Conservation (phyloP, 1,140 invertebrate genomes). For the Limonius californicus region DNA sequence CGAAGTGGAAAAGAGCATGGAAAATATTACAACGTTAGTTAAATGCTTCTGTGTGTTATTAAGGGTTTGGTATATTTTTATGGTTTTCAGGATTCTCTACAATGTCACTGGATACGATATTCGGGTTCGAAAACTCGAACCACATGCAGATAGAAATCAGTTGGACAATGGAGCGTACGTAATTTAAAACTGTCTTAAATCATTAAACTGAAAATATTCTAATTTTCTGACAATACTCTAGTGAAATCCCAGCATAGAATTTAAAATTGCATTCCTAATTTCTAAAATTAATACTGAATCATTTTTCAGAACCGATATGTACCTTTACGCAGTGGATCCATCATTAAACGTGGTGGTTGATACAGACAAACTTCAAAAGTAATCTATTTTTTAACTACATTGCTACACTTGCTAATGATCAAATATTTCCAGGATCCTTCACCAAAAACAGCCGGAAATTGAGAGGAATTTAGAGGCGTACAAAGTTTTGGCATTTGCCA, state of each 20-base stretch:
- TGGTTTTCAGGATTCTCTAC: slow-evolving; percentile 54
- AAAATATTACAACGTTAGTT: slow-evolving; percentile 63
- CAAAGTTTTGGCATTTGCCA: slow-evolving; percentile 55
- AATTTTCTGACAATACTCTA: too few relatives aligned
- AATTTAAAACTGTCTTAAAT: too few relatives aligned
- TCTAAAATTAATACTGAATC: not conserved
- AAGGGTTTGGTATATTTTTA: slow-evolving; percentile 10
- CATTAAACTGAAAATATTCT: too few relatives aligned
- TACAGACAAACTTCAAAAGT: slow-evolving; percentile 73
- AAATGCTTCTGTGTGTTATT: too few relatives aligned
- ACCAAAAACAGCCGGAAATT: slow-evolving; percentile 56
- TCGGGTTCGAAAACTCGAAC: slow-evolving; percentile 70
- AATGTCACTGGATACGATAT: slow-evolving; percentile 74
- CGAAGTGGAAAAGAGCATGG: slow-evolving; percentile 66
- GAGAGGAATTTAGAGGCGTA: slow-evolving; percentile 56
- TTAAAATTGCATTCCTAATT: too few relatives aligned
- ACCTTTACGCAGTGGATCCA: slow-evolving; percentile 78
- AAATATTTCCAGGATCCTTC: slow-evolving; percentile 53
- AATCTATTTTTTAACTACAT: too few relatives aligned
- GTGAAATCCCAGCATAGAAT: too few relatives aligned
- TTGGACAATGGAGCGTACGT: slow-evolving; percentile 67
- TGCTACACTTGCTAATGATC: slow-evolving; percentile 7
- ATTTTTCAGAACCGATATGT: slow-evolving; percentile 73
- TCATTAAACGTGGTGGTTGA: slow-evolving; percentile 75
- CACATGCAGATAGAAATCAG: slow-evolving; percentile 59